Conservation (phyloP, 2,797 vertebrate genomes). For the Zalophus californianus region DNA sequence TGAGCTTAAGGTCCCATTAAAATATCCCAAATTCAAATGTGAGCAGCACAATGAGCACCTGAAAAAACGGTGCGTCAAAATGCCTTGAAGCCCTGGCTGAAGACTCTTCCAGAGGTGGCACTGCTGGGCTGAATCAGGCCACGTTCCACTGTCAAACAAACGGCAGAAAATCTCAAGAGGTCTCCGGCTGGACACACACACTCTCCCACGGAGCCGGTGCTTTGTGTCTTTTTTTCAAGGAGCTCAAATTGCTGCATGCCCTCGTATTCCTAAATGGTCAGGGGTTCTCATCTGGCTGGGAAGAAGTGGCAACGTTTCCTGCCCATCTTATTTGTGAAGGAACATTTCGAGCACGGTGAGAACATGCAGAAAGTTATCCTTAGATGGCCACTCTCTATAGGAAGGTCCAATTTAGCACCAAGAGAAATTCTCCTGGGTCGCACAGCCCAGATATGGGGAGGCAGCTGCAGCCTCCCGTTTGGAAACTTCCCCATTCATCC, state of each 20-base stretch:
- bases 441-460: fast-evolving
- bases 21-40: neutral
- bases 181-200: fast-evolving
- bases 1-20: neutral
- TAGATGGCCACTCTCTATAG: fast-evolving
- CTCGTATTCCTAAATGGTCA: fast-evolving
- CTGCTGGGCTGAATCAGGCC: neutral
- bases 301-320: neutral
- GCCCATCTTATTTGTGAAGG: fast-evolving
- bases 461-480: neutral
- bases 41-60: no score
- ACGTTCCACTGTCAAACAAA: neutral
- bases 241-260: fast-evolving
- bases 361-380: no score
- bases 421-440: fast-evolving
- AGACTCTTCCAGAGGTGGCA: fast-evolving
- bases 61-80: fast-evolving
- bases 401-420: neutral
- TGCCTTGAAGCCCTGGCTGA: fast-evolving
- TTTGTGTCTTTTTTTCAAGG: neutral
- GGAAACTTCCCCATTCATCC: neutral
- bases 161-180: no score
- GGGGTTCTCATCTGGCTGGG: neutral
- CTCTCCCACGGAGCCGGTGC: fast-evolving
- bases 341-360: fast-evolving